Base-by-base conservation (phyloP, 2,797 vertebrate species). In the Tauraco hartlaubi region DNA sequence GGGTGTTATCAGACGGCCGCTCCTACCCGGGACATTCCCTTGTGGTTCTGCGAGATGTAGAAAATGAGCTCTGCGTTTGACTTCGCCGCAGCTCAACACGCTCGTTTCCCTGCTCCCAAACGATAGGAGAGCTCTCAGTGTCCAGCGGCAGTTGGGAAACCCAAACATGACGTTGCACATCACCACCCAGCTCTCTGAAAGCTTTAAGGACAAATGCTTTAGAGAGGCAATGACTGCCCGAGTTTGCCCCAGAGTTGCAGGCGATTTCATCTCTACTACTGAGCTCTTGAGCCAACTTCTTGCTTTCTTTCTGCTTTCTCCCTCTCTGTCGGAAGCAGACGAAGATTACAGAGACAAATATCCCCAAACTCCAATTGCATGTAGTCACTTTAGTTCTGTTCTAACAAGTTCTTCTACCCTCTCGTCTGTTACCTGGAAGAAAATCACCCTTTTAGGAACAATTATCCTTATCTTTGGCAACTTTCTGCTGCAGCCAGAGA, bases 1-100 rank as follows among this genome's bases (percentile, higher is more conserved):
- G 78, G 76, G 23, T 33, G 67, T 92, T 96, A 95, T 96, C 96
- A 92, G 67, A 10, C 5, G 0, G 83, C 85, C 63, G 56, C 88
- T 86, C 87, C 80, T 28, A n/a, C 85, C 73, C 9, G 0, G 9
- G 62, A 28, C 82, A 49, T 94, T 92, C 87, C 85, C 76, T 44
- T 18, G 58, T 58, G 48, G 43, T 92, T 56, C 79, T 31, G 58
- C 1, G 26, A 77, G 82, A 54, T 6, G 51, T 6, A 80, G 62
- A 44, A 49, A 66, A 64, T 5, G 31, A 85, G 35, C 35, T 74
- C 69, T 41, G 37, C 44, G 1, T 78, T 77, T 72, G 64, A 11
- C 68, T 74, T 80, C 44, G 18, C 43, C 54, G 5, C 63, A 43
- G 73, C 74, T 75, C 62, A 15, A 2, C 3, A 16, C 0, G 2